Conservation (phyloP, 2,113 vertebrate species). For the Syngnathus scovelli region DNA sequence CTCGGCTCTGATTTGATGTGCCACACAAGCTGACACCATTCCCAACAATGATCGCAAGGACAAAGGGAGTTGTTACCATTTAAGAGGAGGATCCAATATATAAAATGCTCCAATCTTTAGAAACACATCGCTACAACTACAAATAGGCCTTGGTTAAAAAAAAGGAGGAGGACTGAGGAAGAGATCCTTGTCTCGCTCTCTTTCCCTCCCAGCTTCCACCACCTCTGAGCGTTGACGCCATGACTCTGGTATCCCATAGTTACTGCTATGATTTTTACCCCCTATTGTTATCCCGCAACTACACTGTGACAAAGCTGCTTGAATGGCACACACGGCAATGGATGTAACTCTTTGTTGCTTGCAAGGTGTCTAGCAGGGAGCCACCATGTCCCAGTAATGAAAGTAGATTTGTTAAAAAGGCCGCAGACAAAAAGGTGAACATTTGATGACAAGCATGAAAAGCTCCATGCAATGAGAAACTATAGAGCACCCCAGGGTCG, state of each 20-base stretch:
- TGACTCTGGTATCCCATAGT: slow-evolving; percentile 76
- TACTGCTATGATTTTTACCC: slow-evolving; percentile 76
- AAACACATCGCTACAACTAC: slow-evolving; percentile 14
- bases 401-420: slow-evolving; percentile 77
- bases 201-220: slow-evolving; percentile 61
- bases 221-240: slow-evolving; percentile 73
- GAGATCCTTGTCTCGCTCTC: slow-evolving; percentile 23
- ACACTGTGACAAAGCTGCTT: slow-evolving; percentile 74
- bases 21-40: slow-evolving; percentile 33
- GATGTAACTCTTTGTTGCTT: slow-evolving; percentile 83
- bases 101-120: slow-evolving; percentile 8
- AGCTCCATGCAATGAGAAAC: slow-evolving; percentile 68
- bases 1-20: slow-evolving; percentile 19
- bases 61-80: neutral
- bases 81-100: slow-evolving; percentile 2
- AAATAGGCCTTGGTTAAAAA: slow-evolving; percentile 4
- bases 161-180: slow-evolving; percentile 37
- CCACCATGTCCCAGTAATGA: slow-evolving; percentile 79
- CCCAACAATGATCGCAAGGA: slow-evolving; percentile 17
- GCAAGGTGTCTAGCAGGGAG: slow-evolving; percentile 80
- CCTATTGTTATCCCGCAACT: slow-evolving; percentile 78
- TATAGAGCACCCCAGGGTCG: slow-evolving; percentile 45
- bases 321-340: slow-evolving; percentile 75
- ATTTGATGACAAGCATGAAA: slow-evolving; percentile 84
- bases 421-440: slow-evolving; percentile 76